Evolutionary conservation across 53 echinoderm and acorn worm species (phyloP).

Genomic region (Echinarachnius parma): DNA sequence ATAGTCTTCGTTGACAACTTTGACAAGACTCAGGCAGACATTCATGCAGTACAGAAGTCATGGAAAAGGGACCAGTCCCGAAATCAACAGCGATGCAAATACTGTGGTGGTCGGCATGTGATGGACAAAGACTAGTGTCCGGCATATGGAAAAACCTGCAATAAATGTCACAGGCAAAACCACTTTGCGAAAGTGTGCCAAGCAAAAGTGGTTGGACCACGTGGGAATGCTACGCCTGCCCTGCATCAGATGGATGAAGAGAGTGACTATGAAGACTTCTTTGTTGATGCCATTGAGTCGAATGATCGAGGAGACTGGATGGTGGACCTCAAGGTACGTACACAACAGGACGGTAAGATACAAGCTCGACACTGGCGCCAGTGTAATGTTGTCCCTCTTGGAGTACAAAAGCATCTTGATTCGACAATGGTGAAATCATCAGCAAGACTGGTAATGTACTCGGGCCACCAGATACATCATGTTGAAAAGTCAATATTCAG

Average conservation of each 20-base stretch:
- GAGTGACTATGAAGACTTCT: not conserved
- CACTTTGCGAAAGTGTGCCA: too few species aligned
- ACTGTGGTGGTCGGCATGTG: conserved; percentile 16
- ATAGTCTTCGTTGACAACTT: too few species aligned
- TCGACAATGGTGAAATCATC: conserved; percentile 15
- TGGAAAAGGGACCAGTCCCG: not conserved
- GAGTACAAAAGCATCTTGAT: not conserved
- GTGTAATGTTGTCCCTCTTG: conserved; percentile 9
- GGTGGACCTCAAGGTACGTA: not conserved
- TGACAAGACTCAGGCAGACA: conserved; percentile 8
- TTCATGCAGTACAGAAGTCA: conserved; percentile 1
- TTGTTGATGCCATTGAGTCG: conserved; percentile 16
- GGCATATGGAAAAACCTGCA: not conserved
- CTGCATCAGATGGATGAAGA: not conserved
- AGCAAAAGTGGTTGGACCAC: too few species aligned
- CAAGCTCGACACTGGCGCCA: conserved; percentile 15
- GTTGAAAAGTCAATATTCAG: conserved; percentile 2
- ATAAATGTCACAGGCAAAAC: too few species aligned
- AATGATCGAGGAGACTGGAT: conserved; percentile 4
- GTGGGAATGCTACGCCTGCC: too few species aligned
- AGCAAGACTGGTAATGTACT: conserved; percentile 15
- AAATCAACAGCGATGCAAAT: conserved; percentile 3
- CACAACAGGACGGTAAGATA: conserved; percentile 5
- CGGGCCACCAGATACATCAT: not conserved
- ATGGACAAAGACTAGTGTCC: not conserved